Evolutionary conservation across 2,888 invertebrate genomes (phyloP).

Genomic region (Celastrina argiolus): DNA sequence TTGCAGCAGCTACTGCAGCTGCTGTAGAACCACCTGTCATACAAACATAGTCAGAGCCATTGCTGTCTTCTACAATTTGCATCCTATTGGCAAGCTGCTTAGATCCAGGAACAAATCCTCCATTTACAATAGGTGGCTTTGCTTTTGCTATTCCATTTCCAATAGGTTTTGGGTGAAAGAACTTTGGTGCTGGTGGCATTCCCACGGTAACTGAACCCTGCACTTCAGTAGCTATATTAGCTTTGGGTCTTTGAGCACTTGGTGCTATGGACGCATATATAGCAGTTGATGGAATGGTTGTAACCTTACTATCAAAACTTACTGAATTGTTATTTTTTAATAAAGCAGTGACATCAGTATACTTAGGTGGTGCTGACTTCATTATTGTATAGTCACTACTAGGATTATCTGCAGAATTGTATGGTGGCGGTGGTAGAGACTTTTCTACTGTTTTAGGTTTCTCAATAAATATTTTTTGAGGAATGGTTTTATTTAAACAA

Average conservation of each 20-base stretch:
- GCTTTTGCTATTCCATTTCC: conserved; percentile 72
- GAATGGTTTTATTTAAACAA: conserved; percentile 51
- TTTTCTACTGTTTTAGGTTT: conserved; percentile 70
- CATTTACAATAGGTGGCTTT: conserved; percentile 55
- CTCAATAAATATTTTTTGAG: conserved; percentile 54
- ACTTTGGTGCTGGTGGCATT: conserved; percentile 60
- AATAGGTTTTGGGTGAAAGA: conserved; percentile 78
- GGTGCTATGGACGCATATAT: conserved; percentile 76
- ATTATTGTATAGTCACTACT: conserved; percentile 69
- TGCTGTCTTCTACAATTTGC: conserved; percentile 82
- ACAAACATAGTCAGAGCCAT: conserved; percentile 89
- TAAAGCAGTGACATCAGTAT: conserved; percentile 65
- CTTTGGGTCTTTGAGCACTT: conserved; percentile 74
- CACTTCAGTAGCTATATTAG: conserved; percentile 75
- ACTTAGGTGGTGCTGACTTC: conserved; percentile 72
- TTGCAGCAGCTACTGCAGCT: conserved; percentile 64
- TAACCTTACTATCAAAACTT: conserved; percentile 65
- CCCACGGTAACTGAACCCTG: conserved; percentile 64
- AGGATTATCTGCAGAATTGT: conserved; percentile 52
- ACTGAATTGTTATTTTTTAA: conserved; percentile 58
- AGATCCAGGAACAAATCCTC: conserved; percentile 45
- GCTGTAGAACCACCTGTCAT: conserved; percentile 86
- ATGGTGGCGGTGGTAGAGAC: conserved; percentile 73
- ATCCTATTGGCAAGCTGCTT: conserved; percentile 57
- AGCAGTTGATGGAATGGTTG: conserved; percentile 68